These are phyloP conservation scores for Capricornis sumatraensis DNA, from an alignment of 2,113 vertebrate genomes.

Conservation along the genomic window DNA sequence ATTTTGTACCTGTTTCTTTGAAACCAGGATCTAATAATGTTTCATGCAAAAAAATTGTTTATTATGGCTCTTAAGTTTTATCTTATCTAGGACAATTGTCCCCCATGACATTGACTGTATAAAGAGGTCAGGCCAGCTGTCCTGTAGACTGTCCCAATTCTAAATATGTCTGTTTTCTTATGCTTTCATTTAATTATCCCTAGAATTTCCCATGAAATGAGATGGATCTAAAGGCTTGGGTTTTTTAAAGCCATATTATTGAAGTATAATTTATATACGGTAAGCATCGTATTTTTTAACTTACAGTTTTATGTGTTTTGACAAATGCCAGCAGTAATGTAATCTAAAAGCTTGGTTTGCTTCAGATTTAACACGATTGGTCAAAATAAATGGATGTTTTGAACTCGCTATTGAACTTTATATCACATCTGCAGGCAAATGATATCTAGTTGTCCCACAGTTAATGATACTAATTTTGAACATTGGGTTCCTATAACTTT, in stretches of 20 bases:
- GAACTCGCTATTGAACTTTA: neutral
- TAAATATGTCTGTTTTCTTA: neutral
- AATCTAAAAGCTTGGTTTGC: conserved; percentile 16
- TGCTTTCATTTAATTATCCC: neutral
- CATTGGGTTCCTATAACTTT: neutral
- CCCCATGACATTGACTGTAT: neutral
- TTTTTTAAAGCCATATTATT: neutral
- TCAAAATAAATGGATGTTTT: neutral
- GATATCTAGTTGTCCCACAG: neutral
- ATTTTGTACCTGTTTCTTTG: neutral
- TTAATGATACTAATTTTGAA: conserved; percentile 8
- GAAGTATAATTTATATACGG: neutral
- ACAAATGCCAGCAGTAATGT: neutral
- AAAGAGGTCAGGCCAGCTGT: conserved; percentile 21
- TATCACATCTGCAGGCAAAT: neutral
- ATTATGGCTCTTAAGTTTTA: neutral
- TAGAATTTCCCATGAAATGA: neutral
- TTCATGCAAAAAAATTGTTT: neutral
- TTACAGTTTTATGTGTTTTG: neutral
- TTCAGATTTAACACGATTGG: neutral
- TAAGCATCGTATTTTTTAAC: neutral
- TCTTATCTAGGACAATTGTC: neutral
- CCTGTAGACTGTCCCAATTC: neutral
- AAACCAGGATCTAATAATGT: neutral
- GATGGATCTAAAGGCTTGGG: neutral